Evolutionary conservation across 2,888 invertebrate genomes (phyloP).

Genomic region (Troglohyphantes excavatus): DNA sequence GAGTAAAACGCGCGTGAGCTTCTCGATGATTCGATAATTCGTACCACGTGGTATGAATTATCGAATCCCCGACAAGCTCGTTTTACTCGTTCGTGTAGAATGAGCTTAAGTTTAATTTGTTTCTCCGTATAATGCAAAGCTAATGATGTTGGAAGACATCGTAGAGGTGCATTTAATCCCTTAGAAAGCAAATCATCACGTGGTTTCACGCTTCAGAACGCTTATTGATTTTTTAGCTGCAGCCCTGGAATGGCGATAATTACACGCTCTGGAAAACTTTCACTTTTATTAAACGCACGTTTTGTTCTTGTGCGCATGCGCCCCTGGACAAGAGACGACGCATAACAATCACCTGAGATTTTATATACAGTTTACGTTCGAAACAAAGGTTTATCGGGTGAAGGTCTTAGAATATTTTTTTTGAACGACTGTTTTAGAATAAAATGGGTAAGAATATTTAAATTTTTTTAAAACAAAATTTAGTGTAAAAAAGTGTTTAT

Average conservation of each 20-base stretch:
- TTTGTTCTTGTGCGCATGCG: conserved; percentile 19
- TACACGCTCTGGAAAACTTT: conserved; percentile 50
- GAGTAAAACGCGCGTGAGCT: no score
- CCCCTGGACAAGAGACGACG: no score
- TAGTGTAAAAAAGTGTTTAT: no score
- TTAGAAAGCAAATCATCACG: neutral
- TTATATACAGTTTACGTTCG: no score
- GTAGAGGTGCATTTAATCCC: conserved; percentile 18
- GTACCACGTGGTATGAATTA: no score
- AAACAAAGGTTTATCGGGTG: no score
- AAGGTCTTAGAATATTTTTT: neutral
- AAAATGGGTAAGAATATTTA: conserved; percentile 1
- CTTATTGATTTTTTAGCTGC: conserved; percentile 34
- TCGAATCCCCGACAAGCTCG: no score
- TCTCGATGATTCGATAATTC: no score
- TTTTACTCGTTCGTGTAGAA: no score
- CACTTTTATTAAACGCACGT: conserved; percentile 29
- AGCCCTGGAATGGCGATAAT: neutral
- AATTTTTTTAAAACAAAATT: neutral
- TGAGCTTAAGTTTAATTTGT: no score
- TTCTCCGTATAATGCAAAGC: no score
- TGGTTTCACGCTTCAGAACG: conserved; percentile 23
- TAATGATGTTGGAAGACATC: no score
- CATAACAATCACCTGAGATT: neutral
- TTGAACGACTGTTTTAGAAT: neutral